Evolutionary conservation across 2,888 invertebrate species (phyloP).

Genomic region (Latrodectus elegans): DNA sequence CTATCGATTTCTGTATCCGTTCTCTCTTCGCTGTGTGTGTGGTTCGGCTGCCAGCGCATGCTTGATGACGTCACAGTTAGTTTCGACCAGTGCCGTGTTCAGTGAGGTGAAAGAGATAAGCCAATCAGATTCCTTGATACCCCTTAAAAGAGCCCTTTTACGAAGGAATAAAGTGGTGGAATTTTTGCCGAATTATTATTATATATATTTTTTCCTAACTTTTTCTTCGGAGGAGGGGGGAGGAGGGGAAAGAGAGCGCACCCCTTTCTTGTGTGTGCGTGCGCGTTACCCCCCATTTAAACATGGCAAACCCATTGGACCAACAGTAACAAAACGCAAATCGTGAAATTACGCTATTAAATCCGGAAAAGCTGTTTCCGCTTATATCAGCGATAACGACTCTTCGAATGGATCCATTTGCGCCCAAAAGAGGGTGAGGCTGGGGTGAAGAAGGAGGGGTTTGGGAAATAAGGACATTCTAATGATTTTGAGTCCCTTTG

Average conservation of each 20-base stretch:
- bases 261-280: slow-evolving; percentile 21
- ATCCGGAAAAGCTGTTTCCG: slow-evolving; percentile 67
- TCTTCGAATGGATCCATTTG: slow-evolving; percentile 67
- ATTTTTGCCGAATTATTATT: slow-evolving; percentile 67
- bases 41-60: slow-evolving; percentile 44
- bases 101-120: slow-evolving; percentile 68
- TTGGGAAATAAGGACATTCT: slow-evolving; percentile 61
- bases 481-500: slow-evolving; percentile 68
- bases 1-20: slow-evolving; percentile 62
- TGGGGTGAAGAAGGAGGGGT: background rate
- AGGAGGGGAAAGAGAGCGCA: too few species aligned
- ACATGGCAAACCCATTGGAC: slow-evolving; percentile 64
- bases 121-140: slow-evolving; percentile 68
- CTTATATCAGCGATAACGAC: slow-evolving; percentile 67
- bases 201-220: slow-evolving; percentile 25
- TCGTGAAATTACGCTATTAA: slow-evolving; percentile 68
- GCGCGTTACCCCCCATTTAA: slow-evolving; percentile 50
- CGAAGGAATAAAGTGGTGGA: slow-evolving; percentile 47
- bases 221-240: background rate
- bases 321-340: slow-evolving; percentile 68
- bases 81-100: slow-evolving; percentile 65
- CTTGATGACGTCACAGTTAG: slow-evolving; percentile 63
- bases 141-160: slow-evolving; percentile 60
- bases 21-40: slow-evolving; percentile 10
- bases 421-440: slow-evolving; percentile 11